phyloP scores from a whole-genome alignment of 2,113 vertebrate genomes.

The Mola mola region DNA sequence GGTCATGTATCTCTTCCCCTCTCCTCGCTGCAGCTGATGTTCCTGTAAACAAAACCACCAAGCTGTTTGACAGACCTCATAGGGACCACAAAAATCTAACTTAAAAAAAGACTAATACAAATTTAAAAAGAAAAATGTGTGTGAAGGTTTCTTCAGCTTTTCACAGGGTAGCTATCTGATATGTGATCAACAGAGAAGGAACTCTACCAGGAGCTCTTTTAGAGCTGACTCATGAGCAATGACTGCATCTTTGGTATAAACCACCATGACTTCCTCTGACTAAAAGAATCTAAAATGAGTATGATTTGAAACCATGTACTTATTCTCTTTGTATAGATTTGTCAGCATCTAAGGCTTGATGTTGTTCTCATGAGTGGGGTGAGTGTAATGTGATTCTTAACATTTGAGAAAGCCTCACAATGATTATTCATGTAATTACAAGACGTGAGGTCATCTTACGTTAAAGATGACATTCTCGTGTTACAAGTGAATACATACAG shows the following conservation, averaged over 20 bases:
- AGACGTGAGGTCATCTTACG: slow-evolving; percentile 38
- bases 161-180: slow-evolving; percentile 29
- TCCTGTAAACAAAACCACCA: slow-evolving; percentile 77
- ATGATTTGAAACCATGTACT: no score
- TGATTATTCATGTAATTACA: no score
- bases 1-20: slow-evolving; percentile 41
- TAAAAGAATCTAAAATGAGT: slow-evolving; percentile 11
- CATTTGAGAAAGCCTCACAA: slow-evolving; percentile 9
- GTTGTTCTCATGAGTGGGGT: no score
- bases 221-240: slow-evolving; percentile 55
- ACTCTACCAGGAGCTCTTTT: slow-evolving; percentile 32
- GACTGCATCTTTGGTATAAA: slow-evolving; percentile 82
- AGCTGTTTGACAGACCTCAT: slow-evolving; percentile 40
- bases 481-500: no score
- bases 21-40: slow-evolving; percentile 53
- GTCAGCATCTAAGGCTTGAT: background rate
- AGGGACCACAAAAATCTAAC: slow-evolving; percentile 20
- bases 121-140: background rate
- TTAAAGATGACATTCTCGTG: background rate
- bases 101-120: slow-evolving; percentile 11
- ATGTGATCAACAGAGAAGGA: slow-evolving; percentile 26
- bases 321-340: no score
- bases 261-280: slow-evolving; percentile 48
- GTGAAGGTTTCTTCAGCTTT: slow-evolving; percentile 30
- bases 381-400: background rate